Evolutionary conservation across 2,888 invertebrate species (phyloP), one percentile per base, ranked within the genome.

Genomic region (Chouioia cunea): DNA sequence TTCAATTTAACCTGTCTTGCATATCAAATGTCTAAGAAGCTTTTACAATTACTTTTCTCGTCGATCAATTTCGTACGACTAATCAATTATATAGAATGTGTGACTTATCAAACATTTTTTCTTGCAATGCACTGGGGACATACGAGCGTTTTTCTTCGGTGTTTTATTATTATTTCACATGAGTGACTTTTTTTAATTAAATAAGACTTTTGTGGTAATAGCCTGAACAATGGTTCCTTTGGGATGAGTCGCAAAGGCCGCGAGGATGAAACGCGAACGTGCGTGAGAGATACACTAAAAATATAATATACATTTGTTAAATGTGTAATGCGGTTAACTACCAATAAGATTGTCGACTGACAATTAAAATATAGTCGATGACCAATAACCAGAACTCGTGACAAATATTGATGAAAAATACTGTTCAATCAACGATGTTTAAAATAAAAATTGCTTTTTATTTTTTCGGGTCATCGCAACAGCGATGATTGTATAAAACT

Each of bases 151-250:
- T 27, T 27, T 27, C 36, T 36, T 36, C 36, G 36, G 1, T 36
- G 36, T 65, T 57, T 58, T 66, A 58, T 58, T 46, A 52, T 58
- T 44, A 44, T 59, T 58, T 58, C 22, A 36, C 43, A 58, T 6
- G 44, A 8, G 43, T 18, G n/a, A 52, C 2, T 1, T 22, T 46
- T 18, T 66, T 58, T 66, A 66, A 66, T 66, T 66, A 66, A 66
- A 57, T 52, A 58, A 50, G 20, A 65, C 43, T 16, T 22, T 12
- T 23, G 63, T 16, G 27, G 16, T 23, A 27, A 36, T 36, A 36
- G 48, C 23, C 22, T 23, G 14, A 6, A 16, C 3, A 23, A 58
- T 58, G 48, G 52, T 65, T 58, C 65, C 65, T 65, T 12, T 48
- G 65, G 65, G 65, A 48, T 58, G 47, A 8, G 36, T n/a, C 18